Conservation (phyloP, 2,113 vertebrate genomes). For the Burhinus bistriatus region DNA sequence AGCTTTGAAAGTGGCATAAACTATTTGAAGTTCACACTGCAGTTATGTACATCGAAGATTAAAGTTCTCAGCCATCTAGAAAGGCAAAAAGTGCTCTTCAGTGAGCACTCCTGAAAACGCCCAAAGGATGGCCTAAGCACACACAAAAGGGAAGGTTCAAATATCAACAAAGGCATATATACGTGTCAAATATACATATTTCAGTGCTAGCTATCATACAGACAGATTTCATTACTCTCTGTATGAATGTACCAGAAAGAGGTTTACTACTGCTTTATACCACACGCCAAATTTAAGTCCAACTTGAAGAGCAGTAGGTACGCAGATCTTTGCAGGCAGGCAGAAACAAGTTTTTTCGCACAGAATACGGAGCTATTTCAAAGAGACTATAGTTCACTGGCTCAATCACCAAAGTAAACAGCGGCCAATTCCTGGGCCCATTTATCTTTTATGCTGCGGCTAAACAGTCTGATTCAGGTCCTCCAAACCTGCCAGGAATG, state of each 20-base stretch:
- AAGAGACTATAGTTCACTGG: not conserved
- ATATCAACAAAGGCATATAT: not conserved
- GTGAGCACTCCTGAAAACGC: not conserved
- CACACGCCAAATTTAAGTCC: not conserved
- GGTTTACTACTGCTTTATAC: not conserved
- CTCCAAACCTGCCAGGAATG: not conserved
- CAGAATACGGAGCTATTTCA: not conserved
- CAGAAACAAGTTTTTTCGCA: not conserved
- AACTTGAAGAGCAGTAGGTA: not conserved
- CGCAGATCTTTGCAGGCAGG: not conserved
- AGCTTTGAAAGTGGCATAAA: not conserved
- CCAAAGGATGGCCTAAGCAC: not conserved
- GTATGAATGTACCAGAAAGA: not conserved
- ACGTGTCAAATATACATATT: not conserved
- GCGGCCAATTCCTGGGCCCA: not conserved
- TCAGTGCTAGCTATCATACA: not conserved
- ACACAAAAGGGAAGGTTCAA: not conserved
- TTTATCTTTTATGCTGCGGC: not conserved
- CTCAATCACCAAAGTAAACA: not conserved
- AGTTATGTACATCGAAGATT: accelerated
- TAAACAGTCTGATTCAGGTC: not conserved
- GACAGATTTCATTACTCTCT: not conserved
- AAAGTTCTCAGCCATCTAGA: not conserved
- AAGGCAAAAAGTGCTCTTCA: not conserved
- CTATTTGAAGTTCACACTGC: not conserved